These are phyloP conservation scores for Ondatra zibethicus DNA, from an alignment of 2,113 vertebrate species.

Conservation along the genomic window DNA sequence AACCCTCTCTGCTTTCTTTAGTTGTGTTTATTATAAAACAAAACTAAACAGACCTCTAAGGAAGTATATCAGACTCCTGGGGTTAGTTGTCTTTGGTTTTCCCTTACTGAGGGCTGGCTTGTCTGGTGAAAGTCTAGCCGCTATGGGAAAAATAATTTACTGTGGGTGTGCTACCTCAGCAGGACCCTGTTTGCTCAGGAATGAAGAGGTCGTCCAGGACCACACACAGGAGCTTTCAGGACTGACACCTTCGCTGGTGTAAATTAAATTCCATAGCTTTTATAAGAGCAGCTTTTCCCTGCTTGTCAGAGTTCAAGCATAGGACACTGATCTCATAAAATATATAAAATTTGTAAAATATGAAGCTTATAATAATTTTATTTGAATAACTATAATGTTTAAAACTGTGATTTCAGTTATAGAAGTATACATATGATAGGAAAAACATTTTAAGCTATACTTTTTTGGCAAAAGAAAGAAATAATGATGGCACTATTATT, in stretches of 20 bases:
- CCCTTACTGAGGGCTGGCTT: constrained; percentile 57
- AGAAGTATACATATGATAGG: constrained; percentile 40
- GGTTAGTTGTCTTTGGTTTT: constrained; percentile 70
- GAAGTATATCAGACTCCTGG: constrained; percentile 42
- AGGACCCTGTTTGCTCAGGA: constrained; percentile 61
- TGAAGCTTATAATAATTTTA: constrained; percentile 66
- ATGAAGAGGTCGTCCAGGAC: constrained; percentile 64
- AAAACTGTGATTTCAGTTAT: constrained; percentile 70
- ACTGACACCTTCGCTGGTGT: constrained; percentile 74
- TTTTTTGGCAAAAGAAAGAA: constrained; percentile 16
- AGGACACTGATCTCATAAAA: constrained; percentile 73
- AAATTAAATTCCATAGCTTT: constrained; percentile 78
- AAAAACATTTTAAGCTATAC: constrained; percentile 58
- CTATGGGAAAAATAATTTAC: constrained; percentile 62
- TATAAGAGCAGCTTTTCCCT: constrained; percentile 64
- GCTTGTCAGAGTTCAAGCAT: constrained; percentile 72
- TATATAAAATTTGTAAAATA: constrained; percentile 66
- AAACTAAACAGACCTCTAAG: constrained; percentile 39
- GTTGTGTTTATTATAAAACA: constrained; percentile 64
- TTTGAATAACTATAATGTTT: constrained; percentile 67
- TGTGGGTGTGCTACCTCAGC: constrained; percentile 67
- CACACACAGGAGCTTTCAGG: constrained; percentile 75
- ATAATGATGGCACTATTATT: constrained; percentile 45
- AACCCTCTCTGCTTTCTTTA: constrained; percentile 19
- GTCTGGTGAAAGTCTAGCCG: constrained; percentile 65